Evolutionary conservation across 2,113 vertebrate genomes (phyloP).

Genomic region (Chrysochloris asiatica): DNA sequence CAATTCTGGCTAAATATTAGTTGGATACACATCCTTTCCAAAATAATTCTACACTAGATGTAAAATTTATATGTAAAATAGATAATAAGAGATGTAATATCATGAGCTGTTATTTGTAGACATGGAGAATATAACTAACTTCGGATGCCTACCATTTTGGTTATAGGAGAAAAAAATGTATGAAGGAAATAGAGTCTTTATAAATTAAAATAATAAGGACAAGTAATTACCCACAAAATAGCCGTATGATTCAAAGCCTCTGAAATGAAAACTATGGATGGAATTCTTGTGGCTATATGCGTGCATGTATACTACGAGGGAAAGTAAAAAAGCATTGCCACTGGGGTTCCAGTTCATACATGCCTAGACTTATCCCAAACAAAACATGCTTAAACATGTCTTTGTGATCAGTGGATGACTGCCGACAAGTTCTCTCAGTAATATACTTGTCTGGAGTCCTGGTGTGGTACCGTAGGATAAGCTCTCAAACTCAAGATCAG

Average conservation of each 20-base stretch:
- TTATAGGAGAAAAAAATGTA: not conserved
- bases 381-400: too few species aligned
- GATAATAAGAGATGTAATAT: not conserved
- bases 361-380: too few species aligned
- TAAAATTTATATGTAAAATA: conserved; percentile 27
- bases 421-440: too few species aligned
- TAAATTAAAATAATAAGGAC: not conserved
- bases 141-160: not conserved
- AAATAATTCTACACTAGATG: not conserved
- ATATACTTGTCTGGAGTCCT: too few species aligned
- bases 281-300: too few species aligned
- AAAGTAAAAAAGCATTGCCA: too few species aligned
- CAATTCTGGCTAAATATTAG: conserved; percentile 10
- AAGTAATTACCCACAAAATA: not conserved
- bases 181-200: conserved; percentile 2
- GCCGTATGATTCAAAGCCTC: not conserved
- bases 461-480: too few species aligned
- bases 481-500: too few species aligned
- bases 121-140: not conserved
- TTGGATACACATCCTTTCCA: not conserved
- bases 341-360: too few species aligned
- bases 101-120: not conserved
- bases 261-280: not conserved
- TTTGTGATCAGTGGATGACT: too few species aligned
- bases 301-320: too few species aligned